phyloP scores from a whole-genome alignment of 1,140 invertebrate species.

The Ericerus pela region DNA sequence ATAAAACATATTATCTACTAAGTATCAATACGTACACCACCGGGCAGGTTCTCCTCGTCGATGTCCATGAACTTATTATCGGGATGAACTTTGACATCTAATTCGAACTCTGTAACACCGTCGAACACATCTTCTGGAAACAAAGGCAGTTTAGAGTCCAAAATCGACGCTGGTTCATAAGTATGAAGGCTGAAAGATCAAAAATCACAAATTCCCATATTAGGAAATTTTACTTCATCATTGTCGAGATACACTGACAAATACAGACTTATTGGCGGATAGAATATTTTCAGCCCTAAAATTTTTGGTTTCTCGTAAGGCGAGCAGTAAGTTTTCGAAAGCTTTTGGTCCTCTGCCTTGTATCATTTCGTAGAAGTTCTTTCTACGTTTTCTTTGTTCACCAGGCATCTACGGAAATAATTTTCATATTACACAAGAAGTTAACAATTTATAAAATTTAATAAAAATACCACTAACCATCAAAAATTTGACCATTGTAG shows the following conservation, averaged over 20 bases:
- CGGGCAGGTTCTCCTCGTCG: neutral
- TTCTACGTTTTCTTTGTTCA: neutral
- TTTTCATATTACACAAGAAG: neutral
- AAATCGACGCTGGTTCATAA: no score
- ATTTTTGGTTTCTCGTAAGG: constrained; percentile 9
- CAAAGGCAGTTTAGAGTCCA: neutral
- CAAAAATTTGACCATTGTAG: constrained; percentile 13
- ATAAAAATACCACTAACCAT: constrained; percentile 3
- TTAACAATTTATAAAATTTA: neutral
- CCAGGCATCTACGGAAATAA: neutral
- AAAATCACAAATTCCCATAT: no score
- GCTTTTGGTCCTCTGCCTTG: constrained; percentile 11
- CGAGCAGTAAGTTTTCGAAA: neutral
- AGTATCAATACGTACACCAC: constrained; percentile 6
- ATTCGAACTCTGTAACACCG: neutral
- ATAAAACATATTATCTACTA: neutral
- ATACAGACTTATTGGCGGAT: no score
- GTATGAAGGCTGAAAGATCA: no score
- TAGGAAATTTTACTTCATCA: neutral
- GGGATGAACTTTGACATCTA: constrained; percentile 13
- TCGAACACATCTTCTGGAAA: no score
- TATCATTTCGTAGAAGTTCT: constrained; percentile 9
- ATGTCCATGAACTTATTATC: constrained; percentile 1
- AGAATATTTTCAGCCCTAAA: constrained; percentile 1
- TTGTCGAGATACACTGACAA: no score